Evolutionary conservation across 2,113 vertebrate genomes (phyloP).

Genomic region (Plestiodon gilberti): DNA sequence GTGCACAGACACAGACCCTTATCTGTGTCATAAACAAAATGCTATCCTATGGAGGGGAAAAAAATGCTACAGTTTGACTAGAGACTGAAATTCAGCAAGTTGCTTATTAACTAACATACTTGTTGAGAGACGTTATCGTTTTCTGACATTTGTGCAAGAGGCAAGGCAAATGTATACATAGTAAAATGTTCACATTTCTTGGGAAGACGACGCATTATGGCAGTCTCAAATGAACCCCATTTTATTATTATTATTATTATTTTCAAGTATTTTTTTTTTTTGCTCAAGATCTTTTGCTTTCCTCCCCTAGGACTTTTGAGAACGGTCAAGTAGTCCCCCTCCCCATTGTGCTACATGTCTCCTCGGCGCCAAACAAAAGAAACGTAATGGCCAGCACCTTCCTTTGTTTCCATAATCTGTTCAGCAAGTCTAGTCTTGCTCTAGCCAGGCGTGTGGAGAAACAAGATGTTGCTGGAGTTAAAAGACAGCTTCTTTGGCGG

Average conservation of each 20-base stretch:
- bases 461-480: constrained; percentile 78
- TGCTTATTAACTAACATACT: constrained; percentile 76
- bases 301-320: constrained; percentile 58
- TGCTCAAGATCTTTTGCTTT: constrained; percentile 70
- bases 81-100: constrained; percentile 79
- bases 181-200: constrained; percentile 94
- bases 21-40: constrained; percentile 69
- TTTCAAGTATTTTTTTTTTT: constrained; percentile 90
- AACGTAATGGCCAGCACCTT: constrained; percentile 84
- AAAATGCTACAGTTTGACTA: constrained; percentile 82
- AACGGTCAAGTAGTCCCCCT: constrained; percentile 69
- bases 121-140: constrained; percentile 75
- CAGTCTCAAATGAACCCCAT: constrained; percentile 86
- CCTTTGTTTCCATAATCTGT: constrained; percentile 66
- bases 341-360: constrained; percentile 73
- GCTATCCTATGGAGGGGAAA: constrained; percentile 67
- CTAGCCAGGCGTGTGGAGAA: constrained; percentile 68
- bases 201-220: constrained; percentile 92
- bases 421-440: constrained; percentile 65
- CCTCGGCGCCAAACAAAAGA: constrained; percentile 79
- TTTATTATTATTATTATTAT: constrained; percentile 67
- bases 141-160: constrained; percentile 86
- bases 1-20: constrained; percentile 40
- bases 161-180: constrained; percentile 85
- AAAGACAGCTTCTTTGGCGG: constrained; percentile 90